Evolutionary conservation across 2,888 invertebrate genomes (phyloP).

Genomic region (Chloroclysta siterata): DNA sequence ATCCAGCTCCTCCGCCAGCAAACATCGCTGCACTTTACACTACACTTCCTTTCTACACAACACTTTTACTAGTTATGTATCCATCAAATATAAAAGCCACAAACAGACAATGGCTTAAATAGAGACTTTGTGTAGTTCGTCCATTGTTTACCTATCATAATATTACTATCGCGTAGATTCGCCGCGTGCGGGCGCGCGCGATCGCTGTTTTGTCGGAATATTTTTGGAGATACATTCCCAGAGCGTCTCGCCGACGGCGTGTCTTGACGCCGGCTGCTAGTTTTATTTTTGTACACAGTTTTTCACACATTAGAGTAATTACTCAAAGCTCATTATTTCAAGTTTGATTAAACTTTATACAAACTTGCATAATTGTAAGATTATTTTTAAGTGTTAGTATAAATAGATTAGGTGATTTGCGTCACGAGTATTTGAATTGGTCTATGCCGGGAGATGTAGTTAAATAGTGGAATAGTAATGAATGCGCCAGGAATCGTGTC

Average conservation of each 20-base stretch:
- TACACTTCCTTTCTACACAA: background rate
- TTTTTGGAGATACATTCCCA: constrained; percentile 55
- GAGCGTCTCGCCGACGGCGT: constrained; percentile 45
- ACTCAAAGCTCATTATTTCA: constrained; percentile 23
- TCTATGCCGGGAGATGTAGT: no score
- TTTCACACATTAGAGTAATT: constrained; percentile 54
- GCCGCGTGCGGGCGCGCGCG: constrained; percentile 38
- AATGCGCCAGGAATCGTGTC: background rate
- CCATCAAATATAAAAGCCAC: background rate
- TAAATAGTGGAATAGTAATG: constrained; percentile 1
- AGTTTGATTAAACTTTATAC: constrained; percentile 4
- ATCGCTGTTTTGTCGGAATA: constrained; percentile 51
- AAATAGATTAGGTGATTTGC: constrained; percentile 13
- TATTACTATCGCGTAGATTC: constrained; percentile 11
- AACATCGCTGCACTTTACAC: constrained; percentile 9
- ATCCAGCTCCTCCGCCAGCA: constrained; percentile 58
- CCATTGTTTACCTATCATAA: constrained; percentile 44
- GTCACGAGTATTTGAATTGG: constrained; percentile 1
- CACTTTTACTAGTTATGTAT: background rate
- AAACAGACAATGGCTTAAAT: background rate
- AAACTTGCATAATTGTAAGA: background rate
- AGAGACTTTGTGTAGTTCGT: background rate
- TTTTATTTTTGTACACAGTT: constrained; percentile 57
- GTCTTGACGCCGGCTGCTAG: constrained; percentile 52
- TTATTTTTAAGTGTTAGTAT: constrained; percentile 1